Evolutionary conservation across 1,140 invertebrate genomes (phyloP).

Genomic region (Cephus cinctus): DNA sequence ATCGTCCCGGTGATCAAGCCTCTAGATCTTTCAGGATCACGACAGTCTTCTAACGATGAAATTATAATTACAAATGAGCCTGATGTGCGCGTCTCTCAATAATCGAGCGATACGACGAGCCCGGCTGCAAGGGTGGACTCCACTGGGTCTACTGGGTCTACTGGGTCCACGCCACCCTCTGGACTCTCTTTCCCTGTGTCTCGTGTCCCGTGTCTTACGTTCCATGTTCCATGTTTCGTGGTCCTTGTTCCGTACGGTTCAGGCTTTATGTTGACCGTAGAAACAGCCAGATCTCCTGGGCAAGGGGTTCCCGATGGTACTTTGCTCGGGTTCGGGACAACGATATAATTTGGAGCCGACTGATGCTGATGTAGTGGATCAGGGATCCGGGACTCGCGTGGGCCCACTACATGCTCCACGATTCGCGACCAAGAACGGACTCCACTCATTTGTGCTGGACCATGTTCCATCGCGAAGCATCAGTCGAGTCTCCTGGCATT

Average conservation of each 20-base stretch:
- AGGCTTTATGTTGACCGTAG: slow-evolving; percentile 32
- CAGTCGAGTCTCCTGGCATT: too few relatives aligned
- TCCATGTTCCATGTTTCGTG: too few relatives aligned
- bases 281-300: neutral
- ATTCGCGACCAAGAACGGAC: slow-evolving; percentile 33
- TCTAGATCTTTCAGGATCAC: slow-evolving; percentile 48
- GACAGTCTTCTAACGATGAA: slow-evolving; percentile 48
- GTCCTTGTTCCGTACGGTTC: slow-evolving; percentile 31
- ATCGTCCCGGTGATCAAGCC: slow-evolving; percentile 43
- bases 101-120: slow-evolving; percentile 36
- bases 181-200: too few relatives aligned
- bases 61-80: slow-evolving; percentile 54
- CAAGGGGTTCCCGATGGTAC: slow-evolving; percentile 9
- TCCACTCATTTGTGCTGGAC: slow-evolving; percentile 38
- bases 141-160: slow-evolving; percentile 6
- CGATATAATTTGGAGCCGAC: slow-evolving; percentile 41
- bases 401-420: slow-evolving; percentile 39
- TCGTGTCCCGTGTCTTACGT: too few relatives aligned
- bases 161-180: too few relatives aligned
- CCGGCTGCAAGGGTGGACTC: slow-evolving; percentile 14
- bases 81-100: slow-evolving; percentile 31
- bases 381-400: slow-evolving; percentile 45
- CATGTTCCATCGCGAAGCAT: too few relatives aligned
- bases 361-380: slow-evolving; percentile 40
- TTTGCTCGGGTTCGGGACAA: slow-evolving; percentile 36